phyloP scores from a whole-genome alignment of 2,113 vertebrate genomes.

The Pseudorectes ferrugineus region DNA sequence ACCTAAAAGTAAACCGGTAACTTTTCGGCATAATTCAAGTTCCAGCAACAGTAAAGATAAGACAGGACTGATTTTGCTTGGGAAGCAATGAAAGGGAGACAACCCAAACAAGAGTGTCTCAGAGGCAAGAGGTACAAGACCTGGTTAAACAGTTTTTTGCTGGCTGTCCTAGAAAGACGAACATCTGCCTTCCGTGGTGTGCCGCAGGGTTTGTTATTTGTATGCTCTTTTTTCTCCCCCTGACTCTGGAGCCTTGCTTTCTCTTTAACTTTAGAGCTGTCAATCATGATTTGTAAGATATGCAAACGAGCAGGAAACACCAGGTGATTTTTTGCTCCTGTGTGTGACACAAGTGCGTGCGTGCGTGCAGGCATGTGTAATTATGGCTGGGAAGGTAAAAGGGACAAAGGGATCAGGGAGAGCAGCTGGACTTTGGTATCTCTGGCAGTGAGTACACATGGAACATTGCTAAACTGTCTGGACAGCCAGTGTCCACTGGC shows the following conservation, averaged over 20 bases:
- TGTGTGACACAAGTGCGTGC: background rate
- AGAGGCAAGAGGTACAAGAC: background rate
- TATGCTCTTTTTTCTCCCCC: background rate
- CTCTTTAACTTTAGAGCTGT: background rate
- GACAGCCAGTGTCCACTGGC: constrained; percentile 59
- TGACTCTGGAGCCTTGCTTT: background rate
- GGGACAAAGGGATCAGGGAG: constrained; percentile 22
- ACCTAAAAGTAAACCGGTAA: background rate
- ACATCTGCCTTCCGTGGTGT: background rate
- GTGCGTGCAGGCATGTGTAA: background rate
- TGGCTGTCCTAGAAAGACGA: background rate
- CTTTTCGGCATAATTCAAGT: background rate
- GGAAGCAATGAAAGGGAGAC: background rate
- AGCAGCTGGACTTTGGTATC: constrained; percentile 39
- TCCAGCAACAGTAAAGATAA: background rate
- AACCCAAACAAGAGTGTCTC: background rate
- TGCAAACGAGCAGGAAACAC: background rate
- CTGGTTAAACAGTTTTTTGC: background rate
- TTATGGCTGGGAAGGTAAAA: constrained; percentile 1
- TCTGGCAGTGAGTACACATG: constrained; percentile 10
- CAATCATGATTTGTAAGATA: background rate
- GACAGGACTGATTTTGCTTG: background rate
- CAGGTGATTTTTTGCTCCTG: background rate
- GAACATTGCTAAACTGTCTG: constrained; percentile 36
- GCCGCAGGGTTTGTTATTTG: background rate